These are phyloP conservation scores for Trichonephila inaurata DNA, from an alignment of 1,140 invertebrate genomes.

Conservation along the genomic window DNA sequence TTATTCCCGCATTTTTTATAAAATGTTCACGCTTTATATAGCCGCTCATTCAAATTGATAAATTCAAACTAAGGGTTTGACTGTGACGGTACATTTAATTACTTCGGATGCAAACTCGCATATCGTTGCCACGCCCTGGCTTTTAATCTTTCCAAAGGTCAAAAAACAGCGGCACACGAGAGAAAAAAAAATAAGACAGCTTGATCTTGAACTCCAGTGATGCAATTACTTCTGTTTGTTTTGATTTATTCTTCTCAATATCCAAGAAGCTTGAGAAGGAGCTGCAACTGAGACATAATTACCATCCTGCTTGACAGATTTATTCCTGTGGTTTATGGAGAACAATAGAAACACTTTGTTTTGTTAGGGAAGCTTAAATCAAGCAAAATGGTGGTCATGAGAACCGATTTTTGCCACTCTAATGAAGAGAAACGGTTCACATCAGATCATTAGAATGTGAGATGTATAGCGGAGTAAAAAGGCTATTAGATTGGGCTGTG, in stretches of 20 bases:
- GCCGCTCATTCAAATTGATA: no score
- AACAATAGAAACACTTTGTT: slow-evolving; percentile 10
- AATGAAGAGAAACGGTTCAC: neutral
- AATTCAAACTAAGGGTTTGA: neutral
- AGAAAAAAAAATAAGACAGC: neutral
- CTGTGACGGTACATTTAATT: neutral
- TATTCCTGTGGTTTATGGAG: neutral
- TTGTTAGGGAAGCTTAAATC: neutral
- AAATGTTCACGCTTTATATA: no score
- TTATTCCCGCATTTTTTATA: no score
- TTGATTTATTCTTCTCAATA: neutral
- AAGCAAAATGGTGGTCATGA: neutral
- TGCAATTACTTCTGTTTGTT: neutral
- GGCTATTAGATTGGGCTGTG: neutral
- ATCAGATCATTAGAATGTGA: neutral
- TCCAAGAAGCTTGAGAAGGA: neutral
- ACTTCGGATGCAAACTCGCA: neutral
- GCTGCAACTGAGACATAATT: slow-evolving; percentile 13
- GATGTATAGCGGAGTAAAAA: neutral
- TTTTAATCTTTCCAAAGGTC: slow-evolving; percentile 15
- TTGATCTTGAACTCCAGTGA: neutral
- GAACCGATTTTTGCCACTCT: neutral
- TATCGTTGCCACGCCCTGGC: slow-evolving; percentile 8
- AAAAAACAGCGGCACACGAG: neutral
- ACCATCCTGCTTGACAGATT: neutral